Evolutionary conservation across 1,140 invertebrate genomes (phyloP).

Genomic region (Zaprionus ghesquierei): DNA sequence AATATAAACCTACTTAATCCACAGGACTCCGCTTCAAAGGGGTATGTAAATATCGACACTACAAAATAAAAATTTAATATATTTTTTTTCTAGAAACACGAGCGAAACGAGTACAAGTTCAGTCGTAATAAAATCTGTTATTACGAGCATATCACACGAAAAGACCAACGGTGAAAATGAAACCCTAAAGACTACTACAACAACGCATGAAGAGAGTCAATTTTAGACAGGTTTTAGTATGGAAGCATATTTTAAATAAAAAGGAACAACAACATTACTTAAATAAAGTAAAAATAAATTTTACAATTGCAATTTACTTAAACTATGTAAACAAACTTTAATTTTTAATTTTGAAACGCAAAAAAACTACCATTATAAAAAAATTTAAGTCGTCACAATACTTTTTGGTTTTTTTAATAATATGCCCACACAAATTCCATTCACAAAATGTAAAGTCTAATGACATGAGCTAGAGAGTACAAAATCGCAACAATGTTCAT

Average conservation of each 20-base stretch:
- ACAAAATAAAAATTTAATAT: neutral
- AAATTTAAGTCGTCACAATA: neutral
- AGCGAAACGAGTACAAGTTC: conserved; percentile 78
- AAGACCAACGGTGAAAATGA: conserved; percentile 78
- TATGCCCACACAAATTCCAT: neutral
- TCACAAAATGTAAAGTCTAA: neutral
- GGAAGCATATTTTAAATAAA: neutral
- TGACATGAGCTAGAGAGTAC: neutral
- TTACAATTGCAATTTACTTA: neutral
- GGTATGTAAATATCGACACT: conserved; percentile 35
- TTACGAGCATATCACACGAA: conserved; percentile 80
- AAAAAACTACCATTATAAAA: neutral
- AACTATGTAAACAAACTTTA: neutral
- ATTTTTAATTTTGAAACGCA: neutral
- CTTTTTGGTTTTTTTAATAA: neutral
- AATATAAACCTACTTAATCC: conserved; percentile 75
- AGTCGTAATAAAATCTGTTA: conserved; percentile 81
- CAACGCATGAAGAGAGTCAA: conserved; percentile 75
- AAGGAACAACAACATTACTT: neutral
- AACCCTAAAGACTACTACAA: conserved; percentile 59
- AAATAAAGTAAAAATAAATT: neutral
- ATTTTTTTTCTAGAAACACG: conserved; percentile 58
- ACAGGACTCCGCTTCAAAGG: conserved; percentile 66
- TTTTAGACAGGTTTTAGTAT: conserved; percentile 49
- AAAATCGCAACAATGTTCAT: neutral